phyloP scores from a whole-genome alignment of 2,888 invertebrate species.

The Lasiommata megera region DNA sequence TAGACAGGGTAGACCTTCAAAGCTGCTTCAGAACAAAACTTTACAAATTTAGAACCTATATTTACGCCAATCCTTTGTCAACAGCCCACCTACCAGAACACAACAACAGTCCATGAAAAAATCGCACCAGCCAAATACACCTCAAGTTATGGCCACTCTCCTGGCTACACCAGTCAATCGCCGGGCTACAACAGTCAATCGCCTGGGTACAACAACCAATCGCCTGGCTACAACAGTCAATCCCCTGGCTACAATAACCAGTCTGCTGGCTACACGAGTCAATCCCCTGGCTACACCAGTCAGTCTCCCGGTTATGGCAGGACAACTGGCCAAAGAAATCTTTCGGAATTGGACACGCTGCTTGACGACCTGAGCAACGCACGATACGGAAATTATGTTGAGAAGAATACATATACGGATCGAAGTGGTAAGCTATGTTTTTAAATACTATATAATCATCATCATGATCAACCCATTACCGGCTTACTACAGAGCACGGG shows the following conservation, averaged over 20 bases:
- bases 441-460: too few relatives aligned
- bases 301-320: constrained; percentile 54
- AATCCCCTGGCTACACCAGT: constrained; percentile 47
- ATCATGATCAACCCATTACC: too few relatives aligned
- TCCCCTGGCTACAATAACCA: constrained; percentile 46
- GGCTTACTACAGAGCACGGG: too few relatives aligned
- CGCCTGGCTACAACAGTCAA: constrained; percentile 32
- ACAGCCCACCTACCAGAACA: constrained; percentile 86
- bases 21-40: too few relatives aligned
- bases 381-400: constrained; percentile 70
- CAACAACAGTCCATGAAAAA: constrained; percentile 67
- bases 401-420: constrained; percentile 56
- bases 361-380: constrained; percentile 95
- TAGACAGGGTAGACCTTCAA: too few relatives aligned
- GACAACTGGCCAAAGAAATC: constrained; percentile 82
- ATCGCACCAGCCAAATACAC: constrained; percentile 69
- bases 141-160: constrained; percentile 48
- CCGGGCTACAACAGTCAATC: constrained; percentile 36
- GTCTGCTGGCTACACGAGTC: constrained; percentile 44
- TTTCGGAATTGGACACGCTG: constrained; percentile 94
- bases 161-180: constrained; percentile 42
- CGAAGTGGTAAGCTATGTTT: constrained; percentile 63
- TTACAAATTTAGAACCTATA: too few relatives aligned
- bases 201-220: constrained; percentile 43
- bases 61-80: constrained; percentile 42